Evolutionary conservation across 2,888 invertebrate genomes (phyloP), one percentile per base, ranked within the genome.

Genomic region (Nebria salina): DNA sequence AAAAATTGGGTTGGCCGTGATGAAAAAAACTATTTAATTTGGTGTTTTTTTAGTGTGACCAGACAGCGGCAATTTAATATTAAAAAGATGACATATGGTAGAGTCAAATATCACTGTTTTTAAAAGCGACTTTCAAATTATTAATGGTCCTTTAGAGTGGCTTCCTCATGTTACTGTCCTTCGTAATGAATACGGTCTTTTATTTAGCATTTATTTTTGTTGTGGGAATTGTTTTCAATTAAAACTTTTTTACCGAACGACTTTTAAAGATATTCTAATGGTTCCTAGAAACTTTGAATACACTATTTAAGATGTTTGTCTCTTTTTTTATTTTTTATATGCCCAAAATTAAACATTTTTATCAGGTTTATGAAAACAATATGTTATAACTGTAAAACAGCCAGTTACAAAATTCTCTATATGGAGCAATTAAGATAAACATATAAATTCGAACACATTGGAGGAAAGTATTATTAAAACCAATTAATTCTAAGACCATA

Each of bases 401-500:
- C 20, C 20, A 20, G 20, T 20, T 20, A 20, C 20, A 43, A 43
- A 43, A 43, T 43, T 43, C 43, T 9, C 43, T 43, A 43, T 43
- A 43, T 26, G 66, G 13, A 66, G 66, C 66, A 68, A 68, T 68
- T 68, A 68, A 68, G 68, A 68, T 20, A 68, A 20, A 26, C 25
- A 70, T 70, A 54, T 70, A 34, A 15, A 70, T 20, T 7, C 20
- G 15, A 11, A 25, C 25, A 11, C 70, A 70, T 68, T 68, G 6
- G 15, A 34, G 11, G 15, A 20, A 15, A 83, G 84, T 83, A 83
- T 83, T 85, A 86, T 87, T 87, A 87, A 88, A 88, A 87, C 85
- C 87, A 86, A 88, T 88, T 87, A 88, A 88, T 88, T 87, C 84
- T 83, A 83, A 85, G 86, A 86, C 86, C 86, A 84, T 86, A 87